Base-by-base conservation (phyloP, 2,797 vertebrate genomes). In the Discoglossus pictus region DNA sequence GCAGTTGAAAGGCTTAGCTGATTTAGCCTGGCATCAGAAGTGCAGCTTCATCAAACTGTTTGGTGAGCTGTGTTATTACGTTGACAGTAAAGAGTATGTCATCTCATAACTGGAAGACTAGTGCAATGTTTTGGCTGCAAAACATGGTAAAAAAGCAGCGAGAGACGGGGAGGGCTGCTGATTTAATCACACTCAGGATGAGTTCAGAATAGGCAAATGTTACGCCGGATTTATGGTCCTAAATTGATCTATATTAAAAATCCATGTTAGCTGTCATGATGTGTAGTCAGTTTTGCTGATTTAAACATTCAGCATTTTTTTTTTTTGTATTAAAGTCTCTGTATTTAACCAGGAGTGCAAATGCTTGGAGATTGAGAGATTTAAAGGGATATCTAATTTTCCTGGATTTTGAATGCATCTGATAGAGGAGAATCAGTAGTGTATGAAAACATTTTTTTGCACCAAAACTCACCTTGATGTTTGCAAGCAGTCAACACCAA, bases 31-130 rank as follows among this genome's bases (percentile, higher is more conserved):
- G 54, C 35, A 55, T 56, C 25, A 16, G 44, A 48, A 48, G 42
- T 54, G 46, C 64, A 66, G 27, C 64, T 66, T 66, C 46, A 67
- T 67, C 65, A 59, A 23, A 17, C 10, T 34, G 65, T 13, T 13
- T 34, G 12, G 31, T 16, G 36, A 20, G 20, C 44, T 2, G 44
- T 13, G 17, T 56, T 58, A 58, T 58, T 39, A 39, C 52, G 2
- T 7, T 39, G 43, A 66, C 64, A 56, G 43, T 56, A 65, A 65
- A 65, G 15, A 12, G 39, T 27, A 46, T 17, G 7, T 20, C 43
- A 11, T 21, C 23, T 46, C 20, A 46, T 24, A 23, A 16, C 34
- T 58, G 42, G 20, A 56, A 58, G 48, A 47, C 64, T 39, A 58
- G 38, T 17, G 11, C 53, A 47, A 42, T 65, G 39, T 36, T 38